Base-by-base conservation (phyloP, 2,113 vertebrate genomes). In the Pelecanus crispus region DNA sequence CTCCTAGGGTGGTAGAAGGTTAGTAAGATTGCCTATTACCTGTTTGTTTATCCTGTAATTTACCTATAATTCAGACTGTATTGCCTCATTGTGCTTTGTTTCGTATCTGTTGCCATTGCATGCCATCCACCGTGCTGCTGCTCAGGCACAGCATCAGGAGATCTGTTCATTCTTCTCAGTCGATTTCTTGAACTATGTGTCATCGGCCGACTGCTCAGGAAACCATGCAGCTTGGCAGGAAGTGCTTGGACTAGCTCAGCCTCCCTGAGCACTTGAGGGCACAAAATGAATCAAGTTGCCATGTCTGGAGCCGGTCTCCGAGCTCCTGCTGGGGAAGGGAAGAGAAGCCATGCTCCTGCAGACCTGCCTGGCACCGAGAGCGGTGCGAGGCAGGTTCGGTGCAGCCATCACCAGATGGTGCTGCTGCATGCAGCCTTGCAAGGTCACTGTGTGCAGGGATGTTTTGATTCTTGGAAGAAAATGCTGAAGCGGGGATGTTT, bases 401-500 rank as follows among this genome's bases (percentile, higher is more conserved):
- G 29, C 71, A 95, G 79, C 71, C 50, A 95, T 94, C 97, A 94
- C 71, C 94, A 97, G 95, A 71, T 95, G 96, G 87, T 92, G 87
- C 89, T 92, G 93, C 93, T 93, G 94, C 81, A 77, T 74, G 53
- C 91, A 78, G 94, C 74, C 91, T 82, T 25, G 59, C 86, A 34
- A 88, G 49, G 87, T 81, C 91, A 59, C 20, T 17, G 44, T 34
- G 45, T 4, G 13, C 63, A 42, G n/a, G 53, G 83, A 32, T 17
- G 45, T 58, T 92, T 70, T 47, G n/a, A 47, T 77, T 91, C 70
- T 75, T 73, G 86, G 92, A 73, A 66, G 70, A 55, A 84, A 95
- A 61, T 31, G 42, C 22, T 55, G 50, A 59, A 59, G 62, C 44
- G 17, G 59, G 74, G 66, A 77, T 90, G 62, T 85, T 96, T 95